Conservation (phyloP, 1,140 invertebrate species). For the Hyles vespertilio region DNA sequence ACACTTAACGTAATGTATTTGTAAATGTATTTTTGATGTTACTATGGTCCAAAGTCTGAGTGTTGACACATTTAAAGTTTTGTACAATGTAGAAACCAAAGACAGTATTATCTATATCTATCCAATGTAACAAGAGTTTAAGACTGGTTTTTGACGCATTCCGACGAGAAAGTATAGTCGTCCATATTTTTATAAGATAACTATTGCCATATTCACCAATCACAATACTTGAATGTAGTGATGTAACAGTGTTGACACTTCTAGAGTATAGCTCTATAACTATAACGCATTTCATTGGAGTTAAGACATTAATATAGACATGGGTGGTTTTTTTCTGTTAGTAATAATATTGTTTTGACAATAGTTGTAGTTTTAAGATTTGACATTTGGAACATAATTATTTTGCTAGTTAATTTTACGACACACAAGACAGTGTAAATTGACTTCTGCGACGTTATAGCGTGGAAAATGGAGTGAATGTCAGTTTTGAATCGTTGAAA, state of each 20-base stretch:
- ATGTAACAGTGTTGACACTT: slow-evolving; percentile 17
- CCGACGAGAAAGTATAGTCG: slow-evolving; percentile 18
- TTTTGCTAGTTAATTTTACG: slow-evolving; percentile 3
- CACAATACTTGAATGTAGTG: slow-evolving; percentile 13
- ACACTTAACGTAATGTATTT: slow-evolving; percentile 16
- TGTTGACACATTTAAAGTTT: slow-evolving; percentile 8
- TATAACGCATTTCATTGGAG: slow-evolving; percentile 29
- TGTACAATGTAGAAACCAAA: slow-evolving; percentile 21
- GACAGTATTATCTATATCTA: slow-evolving; percentile 11
- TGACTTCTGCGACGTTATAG: slow-evolving; percentile 23
- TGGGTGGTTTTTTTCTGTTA: slow-evolving; percentile 26
- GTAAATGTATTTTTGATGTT: slow-evolving; percentile 37
- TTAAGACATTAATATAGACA: slow-evolving; percentile 24
- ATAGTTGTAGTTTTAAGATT: slow-evolving; percentile 17
- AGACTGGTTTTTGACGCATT: slow-evolving; percentile 30
- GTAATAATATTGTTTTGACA: slow-evolving; percentile 22
- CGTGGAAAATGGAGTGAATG: slow-evolving; percentile 49
- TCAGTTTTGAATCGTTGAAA: slow-evolving; percentile 28
- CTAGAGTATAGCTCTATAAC: slow-evolving; percentile 9
- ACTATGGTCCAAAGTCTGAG: slow-evolving; percentile 24
- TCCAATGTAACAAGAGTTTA: slow-evolving; percentile 25
- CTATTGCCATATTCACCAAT: slow-evolving; percentile 10
- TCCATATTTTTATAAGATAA: slow-evolving; percentile 26
- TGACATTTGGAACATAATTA: neutral
- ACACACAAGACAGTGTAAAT: slow-evolving; percentile 18